Evolutionary conservation across 2,888 invertebrate species (phyloP), one percentile per base, ranked within the genome.

Genomic region (Dione juno): DNA sequence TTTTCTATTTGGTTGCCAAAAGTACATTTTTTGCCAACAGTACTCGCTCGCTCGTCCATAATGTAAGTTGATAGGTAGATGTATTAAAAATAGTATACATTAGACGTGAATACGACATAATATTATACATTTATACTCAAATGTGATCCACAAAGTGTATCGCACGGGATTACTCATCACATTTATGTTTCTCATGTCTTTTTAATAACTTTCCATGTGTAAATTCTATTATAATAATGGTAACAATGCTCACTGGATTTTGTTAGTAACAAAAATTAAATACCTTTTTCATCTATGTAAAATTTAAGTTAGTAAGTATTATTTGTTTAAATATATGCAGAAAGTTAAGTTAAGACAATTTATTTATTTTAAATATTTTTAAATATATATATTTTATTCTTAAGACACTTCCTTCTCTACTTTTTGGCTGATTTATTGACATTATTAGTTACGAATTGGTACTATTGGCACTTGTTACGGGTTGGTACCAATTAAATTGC

Each of bases 51-150:
- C 85, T 89, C 90, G 92, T 92, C 92, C 90, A 93, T 93, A 93
- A 93, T 90, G 86, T 86, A 91, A 92, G 91, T 91, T 93, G 93
- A 93, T 93, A 93, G 92, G 92, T 92, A 90, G 92, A 93, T 91
- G 92, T 93, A 93, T 93, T 93, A 93, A 92, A 89, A 93, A 91
- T 92, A 93, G 92, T 92, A 92, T 92, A 92, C 90, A 92, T 92
- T 90, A 92, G 91, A 90, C 90, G 82, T 82, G 86, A 86, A 85
- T 86, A 87, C 85, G 89, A 88, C 87, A 88, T 87, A 85, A 84
- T 86, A 88, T 84, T 79, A 81, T 82, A 83, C 72, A 74, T 74
- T 76, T 76, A 63, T 75, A 65, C 64, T 67, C 75, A 76, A 54
- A 74, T 68, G 63, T 75, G 77, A 76, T 77, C 74, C 78, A 69